Base-by-base conservation (phyloP, 2,113 vertebrate genomes). In the Percina caprodes region DNA sequence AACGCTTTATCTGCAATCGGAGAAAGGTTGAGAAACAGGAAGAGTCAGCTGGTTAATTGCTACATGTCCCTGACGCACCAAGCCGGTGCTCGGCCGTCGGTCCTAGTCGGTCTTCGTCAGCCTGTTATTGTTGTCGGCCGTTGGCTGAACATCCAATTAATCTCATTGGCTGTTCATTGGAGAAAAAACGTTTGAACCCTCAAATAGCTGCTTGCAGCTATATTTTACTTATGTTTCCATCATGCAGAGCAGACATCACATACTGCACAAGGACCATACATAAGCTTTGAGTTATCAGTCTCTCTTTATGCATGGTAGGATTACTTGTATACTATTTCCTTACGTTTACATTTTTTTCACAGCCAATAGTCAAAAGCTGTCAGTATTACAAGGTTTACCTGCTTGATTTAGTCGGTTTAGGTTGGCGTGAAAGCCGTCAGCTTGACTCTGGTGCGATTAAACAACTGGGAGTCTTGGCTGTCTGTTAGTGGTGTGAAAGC, bases 31-130 rank as follows among this genome's bases (percentile, higher is more conserved):
- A 84, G 58, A 66, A 79, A 77, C 35, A 3, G 76, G 39, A 35
- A 60, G 66, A 69, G 69, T 61, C 49, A 3, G 6, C 61, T 69
- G 2, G 33, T 85, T 91, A 90, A 91, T 88, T 84, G 87, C 77
- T 82, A 39, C 39, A 39, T 39, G 9, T 39, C 2, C 10, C 39
- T 11, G 39, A 42, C 39, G 10, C 39, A 42, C 39, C 39, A 42
- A 42, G 39, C 39, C 10, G 39, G 10, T 10, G 10, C 9, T 42
- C 39, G 10, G 10, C 39, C 2, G 9, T 10, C 9, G 9, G 8
- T 42, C 8, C 9, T 11, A 42, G 9, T 39, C 39, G 39, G 39
- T 9, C 35, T 39, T 39, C 8, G 8, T 39, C 35, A 8, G 35
- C 35, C 35, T 9, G 35, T 39, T 39, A 39, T 39, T 39, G 8